Evolutionary conservation across 1,140 invertebrate species (phyloP), one percentile per base, ranked within the genome.

Genomic region (Listronotus bonariensis): DNA sequence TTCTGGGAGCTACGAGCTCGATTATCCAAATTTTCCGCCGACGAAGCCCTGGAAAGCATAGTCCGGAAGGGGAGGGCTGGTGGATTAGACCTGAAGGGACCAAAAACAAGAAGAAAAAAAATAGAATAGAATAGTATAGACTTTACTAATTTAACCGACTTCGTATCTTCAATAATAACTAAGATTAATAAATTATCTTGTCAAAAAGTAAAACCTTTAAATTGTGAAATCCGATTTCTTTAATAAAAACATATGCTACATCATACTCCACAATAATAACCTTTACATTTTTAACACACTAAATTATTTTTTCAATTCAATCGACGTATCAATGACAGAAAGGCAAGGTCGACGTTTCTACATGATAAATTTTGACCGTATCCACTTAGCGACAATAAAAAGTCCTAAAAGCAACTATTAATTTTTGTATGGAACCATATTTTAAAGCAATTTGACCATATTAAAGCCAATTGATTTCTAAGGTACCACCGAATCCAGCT

Each of bases 391-490:
- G 51, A 62, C 52, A 69, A 61, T 65, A 57, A 65, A 53, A 15
- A 31, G 17, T 11, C 46, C 32, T 26, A 62, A 68, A 62, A 65
- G 66, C 69, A 49, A 67, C 71, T 73, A 73, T 71, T 73, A 73
- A 67, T 73, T 65, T 56, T 60, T 64, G 10, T 67, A 69, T 63
- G 59, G 64, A 45, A 72, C 67, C 70, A 70, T 70, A 76, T 76
- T 76, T 72, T 76, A 76, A 74, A 74, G 68, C 73, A 76, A 76
- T 76, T 76, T 76, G 73, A 74, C 73, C 72, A 74, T 74, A 74
- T 76, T 74, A 76, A 74, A 76, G 62, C 68, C 68, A 71, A 74
- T 72, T 67, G 68, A 68, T 72, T 70, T 45, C 61, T 64, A 64
- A 55, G 40, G 49, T 45, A 20, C 17, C 15, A n/a, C 12, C 31